phyloP scores from a whole-genome alignment of 2,888 invertebrate species.

The Zaprionus lineosus region DNA sequence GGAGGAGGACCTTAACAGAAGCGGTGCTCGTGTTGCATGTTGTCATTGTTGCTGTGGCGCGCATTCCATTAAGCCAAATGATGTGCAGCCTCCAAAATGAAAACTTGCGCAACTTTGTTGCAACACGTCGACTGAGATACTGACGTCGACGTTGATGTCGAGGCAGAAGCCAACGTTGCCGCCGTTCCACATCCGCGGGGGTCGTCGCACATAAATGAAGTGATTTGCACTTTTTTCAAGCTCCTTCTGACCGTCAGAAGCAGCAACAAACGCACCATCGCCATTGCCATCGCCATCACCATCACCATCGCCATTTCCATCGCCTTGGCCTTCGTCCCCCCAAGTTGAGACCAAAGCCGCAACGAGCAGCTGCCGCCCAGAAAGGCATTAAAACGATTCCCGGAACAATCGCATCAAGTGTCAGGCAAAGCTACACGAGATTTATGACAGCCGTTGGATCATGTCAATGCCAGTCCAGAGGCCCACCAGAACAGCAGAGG shows the following conservation, averaged over 20 bases:
- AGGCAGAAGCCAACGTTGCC: constrained; percentile 1
- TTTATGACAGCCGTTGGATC: constrained; percentile 71
- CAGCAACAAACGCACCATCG: too few relatives aligned
- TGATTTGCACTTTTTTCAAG: constrained; percentile 68
- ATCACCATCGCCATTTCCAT: too few relatives aligned
- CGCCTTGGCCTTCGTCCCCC: too few relatives aligned
- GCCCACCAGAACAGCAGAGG: neutral
- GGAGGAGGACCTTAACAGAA: too few relatives aligned
- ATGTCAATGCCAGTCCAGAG: constrained; percentile 54
- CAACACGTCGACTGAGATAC: too few relatives aligned
- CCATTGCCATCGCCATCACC: too few relatives aligned
- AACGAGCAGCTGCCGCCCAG: too few relatives aligned
- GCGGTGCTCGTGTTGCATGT: neutral
- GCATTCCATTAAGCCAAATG: constrained; percentile 67
- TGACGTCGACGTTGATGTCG: too few relatives aligned
- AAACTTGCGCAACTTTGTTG: constrained; percentile 63
- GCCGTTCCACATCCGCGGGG: constrained; percentile 12
- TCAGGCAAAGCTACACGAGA: constrained; percentile 57
- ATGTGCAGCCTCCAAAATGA: constrained; percentile 51
- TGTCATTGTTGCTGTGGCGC: constrained; percentile 34
- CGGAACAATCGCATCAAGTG: constrained; percentile 64
- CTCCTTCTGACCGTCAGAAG: constrained; percentile 62
- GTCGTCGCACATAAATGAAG: constrained; percentile 61
- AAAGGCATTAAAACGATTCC: too few relatives aligned
- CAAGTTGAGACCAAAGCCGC: constrained; percentile 14